Percentiles rank a stretch among this genome's conserved stretches.
phyloP scores from a whole-genome alignment of 1,140 invertebrate genomes.

The Rhynchophorus ferrugineus region DNA sequence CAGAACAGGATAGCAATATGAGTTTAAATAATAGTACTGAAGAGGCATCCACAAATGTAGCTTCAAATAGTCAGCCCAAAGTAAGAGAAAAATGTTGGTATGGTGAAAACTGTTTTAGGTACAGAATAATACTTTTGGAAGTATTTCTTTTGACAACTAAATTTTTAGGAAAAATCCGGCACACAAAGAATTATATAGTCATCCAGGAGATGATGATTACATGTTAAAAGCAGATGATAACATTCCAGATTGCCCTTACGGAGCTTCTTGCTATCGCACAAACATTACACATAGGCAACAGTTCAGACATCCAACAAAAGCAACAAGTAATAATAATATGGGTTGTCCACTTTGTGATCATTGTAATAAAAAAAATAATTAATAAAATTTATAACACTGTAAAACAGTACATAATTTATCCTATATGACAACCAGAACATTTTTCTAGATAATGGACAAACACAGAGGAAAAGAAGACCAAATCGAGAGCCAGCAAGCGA shows the following conservation, averaged over 20 bases:
- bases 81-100: conserved; percentile 41
- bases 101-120: conserved; percentile 41
- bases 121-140: conserved; percentile 16
- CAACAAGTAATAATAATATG: conserved; percentile 13
- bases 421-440: no score
- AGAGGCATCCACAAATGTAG: no score
- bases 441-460: no score
- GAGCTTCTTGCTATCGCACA: conserved; percentile 45
- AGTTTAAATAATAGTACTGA: no score
- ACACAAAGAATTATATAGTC: conserved; percentile 42
- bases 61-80: no score
- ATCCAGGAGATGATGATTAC: conserved; percentile 49
- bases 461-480: no score
- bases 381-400: no score
- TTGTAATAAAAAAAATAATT: conserved; percentile 11
- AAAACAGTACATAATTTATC: no score
- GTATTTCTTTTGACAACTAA: background rate
- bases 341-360: conserved; percentile 12
- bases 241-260: conserved; percentile 47
- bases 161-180: conserved; percentile 40
- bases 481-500: no score
- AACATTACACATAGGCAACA: conserved; percentile 44
- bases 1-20: no score
- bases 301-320: conserved; percentile 42
- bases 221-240: conserved; percentile 38